These are phyloP conservation scores for Drosophila bunnanda DNA, from an alignment of 2,888 invertebrate genomes.

Conservation along the genomic window DNA sequence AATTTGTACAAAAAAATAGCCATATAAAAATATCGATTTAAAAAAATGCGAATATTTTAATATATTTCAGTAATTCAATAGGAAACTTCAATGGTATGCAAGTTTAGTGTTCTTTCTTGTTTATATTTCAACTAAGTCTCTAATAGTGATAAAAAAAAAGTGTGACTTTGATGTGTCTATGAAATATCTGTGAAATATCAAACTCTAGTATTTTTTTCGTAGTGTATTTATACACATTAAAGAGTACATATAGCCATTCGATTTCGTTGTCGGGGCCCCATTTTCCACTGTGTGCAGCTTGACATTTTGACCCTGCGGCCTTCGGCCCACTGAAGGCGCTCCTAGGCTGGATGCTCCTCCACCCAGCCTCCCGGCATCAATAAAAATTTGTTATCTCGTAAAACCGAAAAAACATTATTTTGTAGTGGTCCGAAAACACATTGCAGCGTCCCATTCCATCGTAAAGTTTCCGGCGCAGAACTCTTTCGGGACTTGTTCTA, in stretches of 20 bases:
- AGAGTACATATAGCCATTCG: slow-evolving; percentile 17
- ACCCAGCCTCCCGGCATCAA: slow-evolving; percentile 43
- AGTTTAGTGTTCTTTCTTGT: too few species aligned
- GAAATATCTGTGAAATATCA: too few species aligned
- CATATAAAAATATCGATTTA: too few species aligned
- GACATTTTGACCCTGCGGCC: slow-evolving; percentile 69
- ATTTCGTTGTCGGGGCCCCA: slow-evolving; percentile 56
- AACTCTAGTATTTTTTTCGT: too few species aligned
- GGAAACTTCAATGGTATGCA: too few species aligned
- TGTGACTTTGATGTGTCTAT: too few species aligned
- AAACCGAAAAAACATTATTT: slow-evolving; percentile 67
- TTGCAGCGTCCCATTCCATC: slow-evolving; percentile 18
- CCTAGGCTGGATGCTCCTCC: slow-evolving; percentile 2
- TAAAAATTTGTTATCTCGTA: slow-evolving; percentile 77
- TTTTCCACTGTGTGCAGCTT: slow-evolving; percentile 57
- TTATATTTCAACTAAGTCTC: too few species aligned
- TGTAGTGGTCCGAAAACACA: slow-evolving; percentile 53
- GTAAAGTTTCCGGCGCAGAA: slow-evolving; percentile 39
- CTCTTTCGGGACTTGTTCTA: slow-evolving; percentile 67
- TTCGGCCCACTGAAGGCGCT: slow-evolving; percentile 43
- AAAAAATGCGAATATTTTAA: too few species aligned
- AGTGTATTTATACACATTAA: slow-evolving; percentile 6
- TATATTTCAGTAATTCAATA: too few species aligned
- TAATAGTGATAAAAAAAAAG: not conserved
- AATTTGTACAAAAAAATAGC: too few species aligned